Evolutionary conservation across 2,888 invertebrate genomes (phyloP).

Genomic region (Nysson spinosus): DNA sequence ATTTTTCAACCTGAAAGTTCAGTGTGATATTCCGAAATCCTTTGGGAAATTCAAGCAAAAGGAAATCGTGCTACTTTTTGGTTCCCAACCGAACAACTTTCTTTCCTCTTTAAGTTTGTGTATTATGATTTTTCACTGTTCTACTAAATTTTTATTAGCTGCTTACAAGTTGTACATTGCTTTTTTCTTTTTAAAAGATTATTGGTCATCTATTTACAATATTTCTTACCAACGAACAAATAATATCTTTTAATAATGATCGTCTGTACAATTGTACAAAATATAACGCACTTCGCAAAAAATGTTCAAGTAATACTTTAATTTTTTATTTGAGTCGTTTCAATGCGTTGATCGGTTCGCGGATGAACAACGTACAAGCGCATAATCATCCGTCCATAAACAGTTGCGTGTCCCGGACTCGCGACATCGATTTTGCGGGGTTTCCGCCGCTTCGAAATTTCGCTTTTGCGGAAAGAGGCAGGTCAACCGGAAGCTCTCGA

Average conservation of each 20-base stretch:
- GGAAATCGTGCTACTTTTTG: too few species aligned
- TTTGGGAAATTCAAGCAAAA: constrained; percentile 60
- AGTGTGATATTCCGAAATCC: constrained; percentile 54
- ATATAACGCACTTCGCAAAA: too few species aligned
- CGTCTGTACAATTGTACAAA: too few species aligned
- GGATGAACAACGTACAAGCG: constrained; percentile 34
- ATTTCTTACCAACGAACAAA: too few species aligned
- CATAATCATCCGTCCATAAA: constrained; percentile 47
- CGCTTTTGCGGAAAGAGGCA: constrained; percentile 37
- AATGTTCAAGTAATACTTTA: constrained; percentile 12
- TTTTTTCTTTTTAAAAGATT: too few species aligned
- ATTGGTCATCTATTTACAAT: too few species aligned
- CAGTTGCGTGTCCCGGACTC: constrained; percentile 32
- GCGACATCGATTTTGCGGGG: constrained; percentile 46
- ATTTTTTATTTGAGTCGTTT: constrained; percentile 17
- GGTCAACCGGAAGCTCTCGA: constrained; percentile 61
- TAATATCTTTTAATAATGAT: too few species aligned
- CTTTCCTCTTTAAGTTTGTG: too few species aligned
- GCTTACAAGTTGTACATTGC: too few species aligned
- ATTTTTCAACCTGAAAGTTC: constrained; percentile 37
- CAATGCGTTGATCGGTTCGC: constrained; percentile 20
- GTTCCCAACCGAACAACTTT: too few species aligned
- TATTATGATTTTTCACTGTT: too few species aligned
- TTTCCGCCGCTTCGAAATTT: constrained; percentile 56
- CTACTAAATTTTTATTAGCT: too few species aligned